These are phyloP conservation scores for Entelurus aequoreus DNA, from an alignment of 2,113 vertebrate species.

Conservation along the genomic window DNA sequence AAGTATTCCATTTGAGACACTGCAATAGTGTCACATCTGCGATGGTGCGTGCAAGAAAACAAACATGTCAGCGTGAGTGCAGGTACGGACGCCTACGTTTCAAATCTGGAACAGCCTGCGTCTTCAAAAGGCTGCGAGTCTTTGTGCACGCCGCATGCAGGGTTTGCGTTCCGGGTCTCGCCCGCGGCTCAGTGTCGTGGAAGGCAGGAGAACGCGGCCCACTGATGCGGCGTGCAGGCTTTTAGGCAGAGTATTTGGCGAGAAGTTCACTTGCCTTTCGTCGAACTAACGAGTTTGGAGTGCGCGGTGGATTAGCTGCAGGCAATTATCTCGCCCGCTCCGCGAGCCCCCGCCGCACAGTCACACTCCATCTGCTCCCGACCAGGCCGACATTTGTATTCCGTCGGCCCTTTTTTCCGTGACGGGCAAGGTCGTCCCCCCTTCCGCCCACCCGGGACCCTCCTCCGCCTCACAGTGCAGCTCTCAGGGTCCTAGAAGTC, in stretches of 20 bases:
- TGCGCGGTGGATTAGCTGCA: conserved; percentile 1
- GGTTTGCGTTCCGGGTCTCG: too few species aligned
- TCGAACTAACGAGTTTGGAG: not conserved
- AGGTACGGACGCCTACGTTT: too few species aligned
- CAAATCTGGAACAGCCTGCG: too few species aligned
- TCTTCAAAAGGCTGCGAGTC: too few species aligned
- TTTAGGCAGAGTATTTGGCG: not conserved
- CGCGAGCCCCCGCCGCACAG: not conserved
- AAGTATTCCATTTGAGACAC: too few species aligned
- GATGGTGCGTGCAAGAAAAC: too few species aligned
- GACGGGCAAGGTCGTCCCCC: not conserved
- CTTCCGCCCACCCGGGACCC: too few species aligned
- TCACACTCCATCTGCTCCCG: conserved; percentile 8
- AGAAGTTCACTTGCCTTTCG: not conserved
- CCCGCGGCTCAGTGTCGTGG: too few species aligned
- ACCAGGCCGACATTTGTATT: not conserved
- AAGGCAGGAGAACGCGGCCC: too few species aligned
- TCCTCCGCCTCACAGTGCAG: not conserved
- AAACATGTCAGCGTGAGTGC: too few species aligned
- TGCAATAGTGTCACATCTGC: too few species aligned
- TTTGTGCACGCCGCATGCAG: too few species aligned
- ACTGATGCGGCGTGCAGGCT: not conserved
- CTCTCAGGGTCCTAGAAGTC: not conserved
- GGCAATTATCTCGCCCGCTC: not conserved
- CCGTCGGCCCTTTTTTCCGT: not conserved